Percentiles rank a stretch among this genome's conserved stretches.
Conservation (phyloP, 2,113 vertebrate genomes). For the Peromyscus polionotus region DNA sequence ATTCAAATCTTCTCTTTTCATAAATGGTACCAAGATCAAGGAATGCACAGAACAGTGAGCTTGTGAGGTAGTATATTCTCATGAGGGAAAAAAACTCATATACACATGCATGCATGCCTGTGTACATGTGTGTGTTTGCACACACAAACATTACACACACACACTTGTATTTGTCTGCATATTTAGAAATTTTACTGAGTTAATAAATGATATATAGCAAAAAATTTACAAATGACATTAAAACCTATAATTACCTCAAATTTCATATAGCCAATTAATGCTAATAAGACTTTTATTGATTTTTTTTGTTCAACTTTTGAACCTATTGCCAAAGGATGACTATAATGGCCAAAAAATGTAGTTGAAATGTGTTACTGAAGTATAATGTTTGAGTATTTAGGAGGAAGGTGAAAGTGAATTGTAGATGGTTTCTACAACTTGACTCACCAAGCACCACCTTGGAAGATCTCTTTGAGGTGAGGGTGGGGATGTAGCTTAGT, state of each 20-base stretch:
- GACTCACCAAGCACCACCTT: not conserved
- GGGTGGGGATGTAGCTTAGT: too few species aligned
- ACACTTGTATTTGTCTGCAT: not conserved
- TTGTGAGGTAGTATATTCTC: not conserved
- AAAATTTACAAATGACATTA: not conserved
- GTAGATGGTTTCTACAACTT: not conserved
- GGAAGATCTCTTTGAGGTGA: not conserved
- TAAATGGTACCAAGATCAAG: not conserved
- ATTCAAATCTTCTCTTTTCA: not conserved
- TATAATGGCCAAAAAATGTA: not conserved
- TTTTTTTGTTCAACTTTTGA: slow-evolving; percentile 21
- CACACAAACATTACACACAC: not conserved
- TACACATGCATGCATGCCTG: not conserved
- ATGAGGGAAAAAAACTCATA: not conserved
- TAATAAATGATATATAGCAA: not conserved
- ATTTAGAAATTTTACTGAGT: not conserved
- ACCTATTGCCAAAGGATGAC: not conserved
- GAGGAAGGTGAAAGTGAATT: not conserved
- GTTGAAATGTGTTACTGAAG: not conserved
- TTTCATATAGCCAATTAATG: not conserved
- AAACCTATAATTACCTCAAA: slow-evolving; percentile 33
- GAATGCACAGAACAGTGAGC: not conserved
- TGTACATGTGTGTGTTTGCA: not conserved
- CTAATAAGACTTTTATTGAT: not conserved
- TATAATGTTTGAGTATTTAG: not conserved